Evolutionary conservation across 2,797 vertebrate species (phyloP).

Genomic region (Cetoscarus ocellatus): DNA sequence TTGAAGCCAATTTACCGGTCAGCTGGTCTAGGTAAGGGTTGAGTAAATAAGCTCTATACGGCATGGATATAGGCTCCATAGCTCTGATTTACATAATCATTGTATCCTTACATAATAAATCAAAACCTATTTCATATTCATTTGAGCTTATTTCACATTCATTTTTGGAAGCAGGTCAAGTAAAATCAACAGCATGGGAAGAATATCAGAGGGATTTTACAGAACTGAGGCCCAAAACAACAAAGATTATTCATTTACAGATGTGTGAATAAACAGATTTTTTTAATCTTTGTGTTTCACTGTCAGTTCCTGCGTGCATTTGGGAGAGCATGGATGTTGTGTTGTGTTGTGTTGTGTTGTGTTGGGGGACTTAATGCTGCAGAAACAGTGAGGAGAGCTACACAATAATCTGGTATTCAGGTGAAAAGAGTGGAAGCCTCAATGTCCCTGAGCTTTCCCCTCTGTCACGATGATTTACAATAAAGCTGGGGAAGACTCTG

Average conservation of each 20-base stretch:
- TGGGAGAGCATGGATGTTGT: slow-evolving; percentile 4
- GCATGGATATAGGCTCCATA: slow-evolving; percentile 41
- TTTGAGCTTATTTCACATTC: slow-evolving; percentile 41
- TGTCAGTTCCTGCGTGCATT: slow-evolving; percentile 20
- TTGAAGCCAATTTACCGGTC: slow-evolving; percentile 24
- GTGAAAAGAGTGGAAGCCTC: slow-evolving; percentile 46
- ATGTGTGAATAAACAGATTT: slow-evolving; percentile 4
- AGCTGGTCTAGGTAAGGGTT: slow-evolving; percentile 25
- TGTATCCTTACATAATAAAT: slow-evolving; percentile 54
- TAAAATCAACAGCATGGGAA: slow-evolving; percentile 30
- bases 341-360: slow-evolving; percentile 6
- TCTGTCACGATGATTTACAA: slow-evolving; percentile 71
- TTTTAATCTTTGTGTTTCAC: not conserved
- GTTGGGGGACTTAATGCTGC: slow-evolving; percentile 27
- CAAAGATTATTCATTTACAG: slow-evolving; percentile 16
- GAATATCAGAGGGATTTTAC: slow-evolving; percentile 31
- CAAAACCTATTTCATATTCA: slow-evolving; percentile 49
- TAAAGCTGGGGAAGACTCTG: slow-evolving; percentile 49
- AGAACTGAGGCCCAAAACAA: slow-evolving; percentile 14
- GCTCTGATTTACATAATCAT: slow-evolving; percentile 59
- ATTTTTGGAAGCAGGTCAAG: slow-evolving; percentile 63
- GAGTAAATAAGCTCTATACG: slow-evolving; percentile 47
- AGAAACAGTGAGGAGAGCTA: slow-evolving; percentile 15
- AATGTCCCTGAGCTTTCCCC: slow-evolving; percentile 61
- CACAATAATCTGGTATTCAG: slow-evolving; percentile 56